These are phyloP conservation scores for Nettapus auritus DNA, from an alignment of 2,113 vertebrate species.

Conservation along the genomic window DNA sequence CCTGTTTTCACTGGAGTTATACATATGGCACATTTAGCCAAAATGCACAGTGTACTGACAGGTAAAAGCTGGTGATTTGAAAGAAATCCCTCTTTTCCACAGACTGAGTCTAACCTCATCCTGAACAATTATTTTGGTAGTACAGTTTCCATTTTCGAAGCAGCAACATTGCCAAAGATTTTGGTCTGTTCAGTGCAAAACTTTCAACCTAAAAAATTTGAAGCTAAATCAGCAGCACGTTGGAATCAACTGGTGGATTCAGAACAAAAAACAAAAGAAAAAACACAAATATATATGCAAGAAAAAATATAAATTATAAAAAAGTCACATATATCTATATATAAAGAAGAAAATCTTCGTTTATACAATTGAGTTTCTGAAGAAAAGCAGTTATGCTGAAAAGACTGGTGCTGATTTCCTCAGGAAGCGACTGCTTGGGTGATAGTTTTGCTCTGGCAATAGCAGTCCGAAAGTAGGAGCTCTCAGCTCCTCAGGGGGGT, in stretches of 20 bases:
- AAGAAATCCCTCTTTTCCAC: not conserved
- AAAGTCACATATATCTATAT: not conserved
- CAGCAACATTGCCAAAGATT: not conserved
- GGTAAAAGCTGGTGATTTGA: not conserved
- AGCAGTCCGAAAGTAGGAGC: rapidly evolving
- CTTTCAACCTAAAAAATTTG: not conserved
- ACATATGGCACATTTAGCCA: not conserved
- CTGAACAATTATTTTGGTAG: not conserved
- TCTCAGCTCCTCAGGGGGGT: not conserved
- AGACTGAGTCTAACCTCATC: not conserved
- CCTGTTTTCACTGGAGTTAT: not conserved
- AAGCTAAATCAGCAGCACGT: not conserved
- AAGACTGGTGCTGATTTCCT: not conserved
- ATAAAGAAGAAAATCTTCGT: not conserved
- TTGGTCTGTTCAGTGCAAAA: not conserved
- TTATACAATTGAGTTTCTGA: not conserved
- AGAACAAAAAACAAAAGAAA: not conserved
- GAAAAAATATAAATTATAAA: not conserved
- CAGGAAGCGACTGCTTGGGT: not conserved
- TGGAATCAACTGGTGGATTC: not conserved
- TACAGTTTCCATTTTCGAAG: not conserved
- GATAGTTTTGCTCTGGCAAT: not conserved
- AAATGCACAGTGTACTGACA: not conserved
- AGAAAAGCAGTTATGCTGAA: not conserved
- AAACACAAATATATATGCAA: not conserved